Percentiles rank a stretch among this genome's conserved stretches.
phyloP scores from a whole-genome alignment of 2,888 invertebrate species.

The Eledona agricola region DNA sequence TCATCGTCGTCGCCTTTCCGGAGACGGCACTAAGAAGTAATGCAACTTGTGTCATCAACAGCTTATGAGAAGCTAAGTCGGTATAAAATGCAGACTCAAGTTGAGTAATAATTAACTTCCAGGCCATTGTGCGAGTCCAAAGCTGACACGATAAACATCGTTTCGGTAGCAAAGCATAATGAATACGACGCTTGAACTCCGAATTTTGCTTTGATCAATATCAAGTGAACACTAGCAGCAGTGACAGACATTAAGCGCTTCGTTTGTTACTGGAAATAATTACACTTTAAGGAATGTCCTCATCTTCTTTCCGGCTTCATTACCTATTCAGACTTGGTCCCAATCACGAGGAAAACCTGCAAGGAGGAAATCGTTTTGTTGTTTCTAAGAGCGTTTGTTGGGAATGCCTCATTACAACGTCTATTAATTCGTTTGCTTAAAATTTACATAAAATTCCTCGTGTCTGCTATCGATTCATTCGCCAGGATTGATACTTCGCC shows the following conservation, averaged over 20 bases:
- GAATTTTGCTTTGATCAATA: conserved; percentile 40
- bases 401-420: conserved; percentile 6
- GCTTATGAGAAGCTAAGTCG: conserved; percentile 24
- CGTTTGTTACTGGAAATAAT: conserved; percentile 32
- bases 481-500: conserved; percentile 12
- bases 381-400: too few species aligned
- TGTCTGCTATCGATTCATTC: conserved; percentile 19
- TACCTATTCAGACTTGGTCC: conserved; percentile 1
- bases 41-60: conserved; percentile 28
- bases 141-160: conserved; percentile 40
- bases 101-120: conserved; percentile 38
- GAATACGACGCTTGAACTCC: conserved; percentile 37
- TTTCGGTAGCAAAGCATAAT: conserved; percentile 35
- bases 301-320: conserved; percentile 4
- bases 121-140: conserved; percentile 34
- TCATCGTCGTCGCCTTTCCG: conserved; percentile 3
- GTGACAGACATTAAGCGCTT: conserved; percentile 19
- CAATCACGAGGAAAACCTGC: conserved; percentile 1
- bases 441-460: conserved; percentile 16
- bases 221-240: conserved; percentile 35
- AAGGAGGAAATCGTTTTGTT: too few species aligned
- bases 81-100: conserved; percentile 27
- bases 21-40: conserved; percentile 17
- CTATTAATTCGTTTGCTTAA: conserved; percentile 11
- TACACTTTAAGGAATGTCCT: conserved; percentile 16